These are phyloP conservation scores for Chelmon rostratus DNA, from an alignment of 2,797 vertebrate genomes.

Conservation along the genomic window DNA sequence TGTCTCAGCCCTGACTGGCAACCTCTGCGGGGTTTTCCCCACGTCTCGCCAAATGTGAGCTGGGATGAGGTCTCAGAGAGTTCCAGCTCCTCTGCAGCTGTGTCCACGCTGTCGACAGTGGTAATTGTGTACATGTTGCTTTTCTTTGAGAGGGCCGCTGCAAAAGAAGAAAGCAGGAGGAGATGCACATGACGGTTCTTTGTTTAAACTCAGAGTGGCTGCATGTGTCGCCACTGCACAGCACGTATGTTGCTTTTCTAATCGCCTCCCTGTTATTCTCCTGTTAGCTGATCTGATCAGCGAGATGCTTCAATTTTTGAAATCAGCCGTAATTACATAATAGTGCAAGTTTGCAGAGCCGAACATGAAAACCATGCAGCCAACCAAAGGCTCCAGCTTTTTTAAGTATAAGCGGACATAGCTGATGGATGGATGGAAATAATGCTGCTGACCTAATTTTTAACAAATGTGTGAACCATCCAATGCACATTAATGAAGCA, in stretches of 20 bases:
- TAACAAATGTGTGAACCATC: slow-evolving; percentile 26
- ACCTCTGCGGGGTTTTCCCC: neutral
- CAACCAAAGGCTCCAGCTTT: neutral
- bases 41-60: neutral
- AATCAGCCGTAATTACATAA: neutral
- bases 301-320: too few relatives aligned
- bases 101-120: neutral
- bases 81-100: neutral
- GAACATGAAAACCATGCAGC: neutral
- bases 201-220: neutral
- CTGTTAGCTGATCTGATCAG: neutral
- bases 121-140: neutral
- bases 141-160: neutral
- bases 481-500: neutral
- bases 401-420: neutral
- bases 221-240: neutral
- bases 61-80: neutral
- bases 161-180: neutral
- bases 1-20: too few relatives aligned
- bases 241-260: neutral
- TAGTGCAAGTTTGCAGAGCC: neutral
- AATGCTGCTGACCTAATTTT: slow-evolving; percentile 23
- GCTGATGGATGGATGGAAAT: slow-evolving; percentile 43
- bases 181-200: neutral
- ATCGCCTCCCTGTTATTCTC: too few relatives aligned